Evolutionary conservation across 2,888 invertebrate species (phyloP).

Genomic region (Nudaria mundana): DNA sequence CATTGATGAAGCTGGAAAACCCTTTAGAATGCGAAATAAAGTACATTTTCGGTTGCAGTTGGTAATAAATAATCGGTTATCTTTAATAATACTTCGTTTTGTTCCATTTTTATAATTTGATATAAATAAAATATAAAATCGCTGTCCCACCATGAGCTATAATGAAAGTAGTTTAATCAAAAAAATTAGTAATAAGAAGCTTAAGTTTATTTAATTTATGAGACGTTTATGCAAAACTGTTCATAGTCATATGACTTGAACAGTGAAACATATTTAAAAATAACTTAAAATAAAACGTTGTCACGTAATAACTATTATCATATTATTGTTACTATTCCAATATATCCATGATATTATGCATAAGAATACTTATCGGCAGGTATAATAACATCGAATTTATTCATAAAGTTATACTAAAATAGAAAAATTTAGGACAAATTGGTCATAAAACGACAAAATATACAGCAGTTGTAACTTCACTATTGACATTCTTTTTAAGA

Average conservation of each 20-base stretch:
- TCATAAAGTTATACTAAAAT: background rate
- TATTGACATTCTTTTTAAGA: too few relatives aligned
- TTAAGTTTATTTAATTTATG: too few relatives aligned
- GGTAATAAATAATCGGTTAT: too few relatives aligned
- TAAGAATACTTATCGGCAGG: background rate
- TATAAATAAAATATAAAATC: background rate
- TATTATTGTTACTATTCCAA: background rate
- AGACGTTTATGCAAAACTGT: conserved; percentile 24
- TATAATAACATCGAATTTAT: background rate
- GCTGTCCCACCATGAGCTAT: background rate
- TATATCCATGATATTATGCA: conserved; percentile 1
- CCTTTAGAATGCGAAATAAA: too few relatives aligned
- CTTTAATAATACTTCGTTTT: background rate
- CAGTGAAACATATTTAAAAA: conserved; percentile 18
- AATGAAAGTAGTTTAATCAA: conserved; percentile 16
- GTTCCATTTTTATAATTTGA: too few relatives aligned
- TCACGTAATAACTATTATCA: background rate
- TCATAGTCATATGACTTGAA: conserved; percentile 15
- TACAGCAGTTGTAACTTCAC: too few relatives aligned
- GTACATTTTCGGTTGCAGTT: too few relatives aligned
- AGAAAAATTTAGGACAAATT: too few relatives aligned
- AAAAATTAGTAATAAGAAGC: too few relatives aligned
- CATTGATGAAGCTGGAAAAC: too few relatives aligned
- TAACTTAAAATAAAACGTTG: conserved; percentile 5
- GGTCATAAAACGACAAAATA: too few relatives aligned